Evolutionary conservation across 2,888 invertebrate genomes (phyloP).

Genomic region (Agapostemon virescens): DNA sequence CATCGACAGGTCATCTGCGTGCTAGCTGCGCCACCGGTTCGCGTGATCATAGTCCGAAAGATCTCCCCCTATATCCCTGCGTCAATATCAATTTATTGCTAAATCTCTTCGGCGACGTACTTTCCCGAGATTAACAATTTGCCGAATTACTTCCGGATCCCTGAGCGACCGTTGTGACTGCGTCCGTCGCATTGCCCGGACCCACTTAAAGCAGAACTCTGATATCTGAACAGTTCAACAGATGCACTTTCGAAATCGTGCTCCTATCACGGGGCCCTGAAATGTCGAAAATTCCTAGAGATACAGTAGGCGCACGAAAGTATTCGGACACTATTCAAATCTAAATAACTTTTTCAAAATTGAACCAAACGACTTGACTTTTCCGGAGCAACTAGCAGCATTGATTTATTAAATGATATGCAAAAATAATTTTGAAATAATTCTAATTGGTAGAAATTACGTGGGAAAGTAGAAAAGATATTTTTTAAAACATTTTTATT

Average conservation of each 20-base stretch:
- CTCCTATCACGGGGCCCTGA: not conserved
- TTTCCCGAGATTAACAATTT: not conserved
- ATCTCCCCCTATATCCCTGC: slow-evolving; percentile 3
- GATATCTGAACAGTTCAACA: not conserved
- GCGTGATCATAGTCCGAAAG: slow-evolving; percentile 29
- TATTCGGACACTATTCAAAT: too few species aligned
- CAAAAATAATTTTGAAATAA: too few species aligned
- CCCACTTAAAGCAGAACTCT: too few species aligned
- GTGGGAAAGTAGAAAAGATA: too few species aligned
- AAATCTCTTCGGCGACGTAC: not conserved
- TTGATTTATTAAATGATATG: too few species aligned
- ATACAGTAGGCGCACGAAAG: too few species aligned
- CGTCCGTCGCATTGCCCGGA: not conserved
- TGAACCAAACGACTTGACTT: too few species aligned
- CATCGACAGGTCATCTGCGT: slow-evolving; percentile 55
- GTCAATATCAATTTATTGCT: slow-evolving; percentile 26
- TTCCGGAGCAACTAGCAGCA: too few species aligned
- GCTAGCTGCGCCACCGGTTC: not conserved
- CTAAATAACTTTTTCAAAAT: too few species aligned
- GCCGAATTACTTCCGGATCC: not conserved
- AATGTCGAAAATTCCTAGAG: not conserved
- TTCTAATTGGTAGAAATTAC: too few species aligned
- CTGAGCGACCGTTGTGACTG: not conserved
- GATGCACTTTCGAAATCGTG: not conserved
- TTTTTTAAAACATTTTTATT: too few species aligned